Percentiles rank a stretch among this genome's conserved stretches.
These are phyloP conservation scores for Erinaceus europaeus DNA, from an alignment of 2,113 vertebrate species.

Conservation along the genomic window DNA sequence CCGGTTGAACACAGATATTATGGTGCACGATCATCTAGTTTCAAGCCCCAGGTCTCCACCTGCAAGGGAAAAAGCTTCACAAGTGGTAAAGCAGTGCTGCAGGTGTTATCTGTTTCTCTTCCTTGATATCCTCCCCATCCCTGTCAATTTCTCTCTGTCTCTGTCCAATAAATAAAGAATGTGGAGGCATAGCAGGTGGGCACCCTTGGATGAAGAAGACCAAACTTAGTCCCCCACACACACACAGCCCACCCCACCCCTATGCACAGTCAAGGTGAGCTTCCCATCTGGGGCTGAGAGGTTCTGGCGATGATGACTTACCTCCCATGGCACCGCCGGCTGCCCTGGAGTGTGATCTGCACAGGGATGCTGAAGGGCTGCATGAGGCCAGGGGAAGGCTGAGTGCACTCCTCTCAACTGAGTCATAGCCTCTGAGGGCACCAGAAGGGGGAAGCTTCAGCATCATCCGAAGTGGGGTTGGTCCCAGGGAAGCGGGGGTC, in stretches of 20 bases:
- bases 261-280: neutral
- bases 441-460: neutral
- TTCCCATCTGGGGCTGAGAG: rapidly evolving
- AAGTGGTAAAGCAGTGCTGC: no score
- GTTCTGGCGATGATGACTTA: conserved; percentile 66
- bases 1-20: no score
- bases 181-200: neutral
- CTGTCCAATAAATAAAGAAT: no score
- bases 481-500: neutral
- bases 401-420: conserved; percentile 69
- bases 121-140: no score
- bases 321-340: conserved; percentile 81
- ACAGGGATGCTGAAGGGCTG: conserved; percentile 86
- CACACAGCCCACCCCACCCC: neutral
- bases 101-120: no score
- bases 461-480: neutral
- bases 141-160: no score
- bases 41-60: no score
- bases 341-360: conserved; percentile 86
- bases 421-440: neutral
- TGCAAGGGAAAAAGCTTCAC: no score
- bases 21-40: no score
- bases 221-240: neutral
- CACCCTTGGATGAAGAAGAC: neutral
- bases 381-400: conserved; percentile 78